Evolutionary conservation across 2,888 invertebrate genomes (phyloP), one percentile per base, ranked within the genome.

Genomic region (Silvanus unidentatus): DNA sequence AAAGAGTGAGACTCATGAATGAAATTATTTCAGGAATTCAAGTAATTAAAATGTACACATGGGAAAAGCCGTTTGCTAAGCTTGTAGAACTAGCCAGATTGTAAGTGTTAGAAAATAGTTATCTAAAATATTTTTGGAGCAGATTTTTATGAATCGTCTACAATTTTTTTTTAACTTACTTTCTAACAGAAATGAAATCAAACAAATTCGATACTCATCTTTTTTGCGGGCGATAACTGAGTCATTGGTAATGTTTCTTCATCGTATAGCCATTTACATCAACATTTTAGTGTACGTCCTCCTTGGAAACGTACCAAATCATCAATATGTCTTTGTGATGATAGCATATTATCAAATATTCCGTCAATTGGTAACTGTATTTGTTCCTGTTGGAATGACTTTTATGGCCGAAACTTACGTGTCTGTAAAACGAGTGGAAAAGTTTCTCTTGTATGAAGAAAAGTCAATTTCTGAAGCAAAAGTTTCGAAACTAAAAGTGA

Each of bases 271-370:
- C 29, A 77, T 92, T 40, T 89, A 90, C 69, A 75, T 84, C 51
- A 88, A 88, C 6, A 79, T 94, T 44, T 73, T 90, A 28, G 78
- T 83, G 1, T 88, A 80, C 64, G 81, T 84, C 22, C 69, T 87
- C 22, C 73, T 81, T 1, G 83, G 84, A 16, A 73, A 84, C 54
- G 69, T 78, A 57, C 77, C 93, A 54, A 83, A 81, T 3, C 84
- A 93, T 6, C 86, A 90, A 63, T 79, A 78, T 64, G 88, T 90
- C 13, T 92, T 91, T 70, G 86, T 92, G 43, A 78, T 90, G 41
- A 86, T 90, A 10, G 86, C 92, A 6, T 86, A 92, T 68, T 92
- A 88, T 73, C 92, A 91, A 60, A 85, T 89, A 42, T 73, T 93
- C 45, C 77, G 90, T 16, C 83, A 88, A 59, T 83, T 86, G 9